These are phyloP conservation scores for Himalopsyche tibetana DNA, from an alignment of 2,888 invertebrate genomes.

Conservation along the genomic window DNA sequence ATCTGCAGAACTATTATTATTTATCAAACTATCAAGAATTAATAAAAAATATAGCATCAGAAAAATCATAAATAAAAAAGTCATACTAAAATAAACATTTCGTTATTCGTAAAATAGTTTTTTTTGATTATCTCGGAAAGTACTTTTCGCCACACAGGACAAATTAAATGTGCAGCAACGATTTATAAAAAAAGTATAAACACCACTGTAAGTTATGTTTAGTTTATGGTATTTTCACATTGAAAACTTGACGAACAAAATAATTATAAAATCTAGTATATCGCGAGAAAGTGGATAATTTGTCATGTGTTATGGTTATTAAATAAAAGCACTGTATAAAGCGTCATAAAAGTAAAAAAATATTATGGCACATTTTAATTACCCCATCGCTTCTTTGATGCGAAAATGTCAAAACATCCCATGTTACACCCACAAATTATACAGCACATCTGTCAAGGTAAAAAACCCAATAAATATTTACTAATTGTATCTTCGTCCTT, in stretches of 20 bases:
- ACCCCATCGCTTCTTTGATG: constrained; percentile 14
- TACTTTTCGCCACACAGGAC: no score
- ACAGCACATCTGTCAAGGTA: constrained; percentile 39
- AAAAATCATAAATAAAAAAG: no score
- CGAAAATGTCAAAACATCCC: constrained; percentile 38
- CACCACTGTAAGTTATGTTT: neutral
- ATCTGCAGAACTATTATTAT: no score
- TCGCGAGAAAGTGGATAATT: neutral
- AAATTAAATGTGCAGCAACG: no score
- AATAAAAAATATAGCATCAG: no score
- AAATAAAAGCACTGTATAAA: constrained; percentile 13
- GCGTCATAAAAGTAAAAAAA: neutral
- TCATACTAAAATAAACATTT: no score
- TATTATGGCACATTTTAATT: constrained; percentile 32
- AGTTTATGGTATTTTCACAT: neutral
- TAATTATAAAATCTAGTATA: constrained; percentile 5
- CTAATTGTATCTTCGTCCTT: neutral
- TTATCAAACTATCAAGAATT: no score
- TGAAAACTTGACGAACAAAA: constrained; percentile 31
- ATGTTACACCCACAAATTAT: constrained; percentile 35
- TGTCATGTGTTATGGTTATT: constrained; percentile 38
- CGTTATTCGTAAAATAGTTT: no score
- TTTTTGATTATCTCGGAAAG: no score
- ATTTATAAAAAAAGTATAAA: no score
- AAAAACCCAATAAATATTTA: constrained; percentile 29